phyloP scores from a whole-genome alignment of 2,888 invertebrate species.

The Uloborus plumipes region DNA sequence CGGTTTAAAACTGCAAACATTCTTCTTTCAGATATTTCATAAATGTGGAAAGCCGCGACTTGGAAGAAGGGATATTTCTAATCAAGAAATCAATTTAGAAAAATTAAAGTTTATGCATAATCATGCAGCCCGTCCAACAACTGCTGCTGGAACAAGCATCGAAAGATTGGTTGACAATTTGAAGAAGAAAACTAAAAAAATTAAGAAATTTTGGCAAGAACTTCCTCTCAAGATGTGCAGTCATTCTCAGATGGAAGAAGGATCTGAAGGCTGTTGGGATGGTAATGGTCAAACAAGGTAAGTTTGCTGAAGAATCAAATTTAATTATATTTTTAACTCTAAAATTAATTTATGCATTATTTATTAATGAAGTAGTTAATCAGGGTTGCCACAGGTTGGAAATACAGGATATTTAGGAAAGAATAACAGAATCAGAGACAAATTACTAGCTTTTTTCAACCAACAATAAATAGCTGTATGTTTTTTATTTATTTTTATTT shows the following conservation, averaged over 20 bases:
- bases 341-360: too few species aligned
- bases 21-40: constrained; percentile 63
- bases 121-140: constrained; percentile 66
- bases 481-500: too few species aligned
- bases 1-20: neutral
- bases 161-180: constrained; percentile 88
- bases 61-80: constrained; percentile 69
- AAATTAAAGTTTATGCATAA: constrained; percentile 74
- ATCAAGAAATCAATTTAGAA: constrained; percentile 76
- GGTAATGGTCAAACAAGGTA: constrained; percentile 74
- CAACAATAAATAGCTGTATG: too few species aligned
- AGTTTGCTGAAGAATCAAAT: too few species aligned
- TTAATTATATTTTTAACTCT: too few species aligned
- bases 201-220: constrained; percentile 87
- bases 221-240: constrained; percentile 87
- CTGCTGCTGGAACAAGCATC: constrained; percentile 76
- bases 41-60: constrained; percentile 66
- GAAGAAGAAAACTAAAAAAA: constrained; percentile 81
- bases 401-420: too few species aligned
- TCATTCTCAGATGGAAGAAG: constrained; percentile 72
- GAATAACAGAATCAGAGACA: too few species aligned
- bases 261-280: constrained; percentile 82
- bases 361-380: too few species aligned
- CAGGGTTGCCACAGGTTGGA: too few species aligned
- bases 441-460: too few species aligned